phyloP scores from a whole-genome alignment of 1,140 invertebrate genomes.

The Steinernema khuongi region DNA sequence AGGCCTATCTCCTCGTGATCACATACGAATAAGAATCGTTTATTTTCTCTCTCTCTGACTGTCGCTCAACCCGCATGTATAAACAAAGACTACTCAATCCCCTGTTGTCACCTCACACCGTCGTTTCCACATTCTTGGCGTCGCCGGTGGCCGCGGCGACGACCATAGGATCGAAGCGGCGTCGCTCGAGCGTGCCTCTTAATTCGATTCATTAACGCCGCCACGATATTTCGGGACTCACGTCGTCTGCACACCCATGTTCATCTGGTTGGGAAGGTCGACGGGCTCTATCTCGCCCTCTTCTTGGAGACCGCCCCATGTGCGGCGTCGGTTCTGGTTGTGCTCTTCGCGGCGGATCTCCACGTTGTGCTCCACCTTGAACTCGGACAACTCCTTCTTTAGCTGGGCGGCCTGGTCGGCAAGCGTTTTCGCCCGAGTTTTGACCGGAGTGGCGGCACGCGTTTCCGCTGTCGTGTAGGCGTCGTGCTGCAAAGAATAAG shows the following conservation, averaged over 20 bases:
- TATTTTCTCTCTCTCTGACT: background rate
- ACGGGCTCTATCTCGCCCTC: background rate
- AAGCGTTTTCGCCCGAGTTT: background rate
- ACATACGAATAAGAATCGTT: background rate
- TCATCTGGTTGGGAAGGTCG: constrained; percentile 5
- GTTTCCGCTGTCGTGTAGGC: background rate
- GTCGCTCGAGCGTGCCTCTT: background rate
- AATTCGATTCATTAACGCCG: background rate
- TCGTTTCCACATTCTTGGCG: background rate
- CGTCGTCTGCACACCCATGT: constrained; percentile 7
- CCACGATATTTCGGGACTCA: background rate
- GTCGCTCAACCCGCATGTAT: background rate
- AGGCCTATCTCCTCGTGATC: background rate
- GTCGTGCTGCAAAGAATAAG: background rate
- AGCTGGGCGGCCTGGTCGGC: constrained; percentile 9
- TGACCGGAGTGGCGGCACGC: background rate
- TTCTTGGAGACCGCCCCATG: background rate
- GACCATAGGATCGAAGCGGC: too few species aligned
- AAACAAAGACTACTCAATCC: background rate
- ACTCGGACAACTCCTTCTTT: background rate
- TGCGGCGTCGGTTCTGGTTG: background rate
- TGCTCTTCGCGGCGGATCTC: background rate
- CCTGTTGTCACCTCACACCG: background rate
- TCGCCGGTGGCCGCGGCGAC: background rate
- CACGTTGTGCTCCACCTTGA: background rate